Base-by-base conservation (phyloP, 2,113 vertebrate genomes). In the Corapipo altera region DNA sequence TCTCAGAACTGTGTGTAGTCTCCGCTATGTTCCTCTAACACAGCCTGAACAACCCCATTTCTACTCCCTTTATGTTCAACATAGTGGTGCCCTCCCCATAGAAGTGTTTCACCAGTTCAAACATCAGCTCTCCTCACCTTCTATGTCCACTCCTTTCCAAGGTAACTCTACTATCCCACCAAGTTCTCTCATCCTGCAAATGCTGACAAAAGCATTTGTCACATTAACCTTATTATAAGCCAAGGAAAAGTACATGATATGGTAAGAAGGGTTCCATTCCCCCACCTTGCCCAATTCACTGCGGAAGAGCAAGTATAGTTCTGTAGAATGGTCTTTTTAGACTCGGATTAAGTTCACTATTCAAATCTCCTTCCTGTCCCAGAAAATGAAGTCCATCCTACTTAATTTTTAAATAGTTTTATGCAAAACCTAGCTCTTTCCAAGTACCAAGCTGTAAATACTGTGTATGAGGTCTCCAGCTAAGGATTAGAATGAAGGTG, bases 201-300 rank as follows among this genome's bases (percentile, higher is more conserved):
- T 6, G 4, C n/a, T 32, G 4, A 35, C 39, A 59, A 33, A 83
- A 61, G 11, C 22, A 30, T 71, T 54, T 54, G 6, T 28, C 46
- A 41, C 3, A 6, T 11, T 54, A 67, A 24, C 44, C 52, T 76
- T 17, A 65, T 27, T 32, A 23, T 9, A 66, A 79, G 55, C 3
- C 4, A 61, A 28, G 17, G 51, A 28, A 43, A 69, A 69, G 15
- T 17, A 67, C 0, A 1, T 0, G 4, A 52, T 15, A 33, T 12
- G 12, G 14, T 9, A 11, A 43, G 8, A 78, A 61, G 6, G 18
- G 8, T 8, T 35, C 17, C 22, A 22, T 17, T 35, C 30, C 6
- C 8, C 3, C 7, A 18, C 15, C 18, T 32, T 17, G 7, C 23
- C 4, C 13, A 51, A 1, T 39, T 30, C 1, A 30, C 15, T 11